Evolutionary conservation across 2,888 invertebrate species (phyloP).

Genomic region (Drosophila anomelani): DNA sequence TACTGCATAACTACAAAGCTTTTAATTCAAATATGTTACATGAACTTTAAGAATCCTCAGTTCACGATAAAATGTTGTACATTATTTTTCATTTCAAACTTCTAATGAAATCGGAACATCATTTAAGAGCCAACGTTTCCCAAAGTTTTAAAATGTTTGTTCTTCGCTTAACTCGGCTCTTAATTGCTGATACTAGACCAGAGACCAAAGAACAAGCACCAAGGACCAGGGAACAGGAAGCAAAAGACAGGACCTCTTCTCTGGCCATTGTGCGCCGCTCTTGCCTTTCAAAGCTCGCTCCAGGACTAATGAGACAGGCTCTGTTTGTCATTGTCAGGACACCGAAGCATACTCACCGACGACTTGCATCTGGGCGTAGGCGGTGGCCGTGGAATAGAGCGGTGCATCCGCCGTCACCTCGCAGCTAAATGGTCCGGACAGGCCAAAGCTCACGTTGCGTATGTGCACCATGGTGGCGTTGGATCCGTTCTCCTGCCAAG

Average conservation of each 20-base stretch:
- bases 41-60: no score
- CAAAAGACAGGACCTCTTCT: background rate
- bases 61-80: background rate
- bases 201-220: no score
- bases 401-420: slow-evolving; percentile 90
- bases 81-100: background rate
- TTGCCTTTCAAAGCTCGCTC: slow-evolving; percentile 9
- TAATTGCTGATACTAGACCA: slow-evolving; percentile 20
- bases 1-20: no score
- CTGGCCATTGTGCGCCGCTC: slow-evolving; percentile 20
- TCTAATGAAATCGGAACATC: background rate
- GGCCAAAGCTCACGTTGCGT: slow-evolving; percentile 88
- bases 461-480: slow-evolving; percentile 89
- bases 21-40: no score
- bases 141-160: background rate
- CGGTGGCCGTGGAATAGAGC: slow-evolving; percentile 88
- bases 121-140: background rate
- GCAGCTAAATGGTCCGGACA: slow-evolving; percentile 90
- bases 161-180: background rate
- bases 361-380: slow-evolving; percentile 88
- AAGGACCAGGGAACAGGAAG: background rate
- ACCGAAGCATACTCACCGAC: slow-evolving; percentile 87
- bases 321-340: slow-evolving; percentile 27
- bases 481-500: slow-evolving; percentile 87
- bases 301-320: slow-evolving; percentile 29